Conservation (phyloP, 2,888 invertebrate species). For the Dermolepida albohirtum region DNA sequence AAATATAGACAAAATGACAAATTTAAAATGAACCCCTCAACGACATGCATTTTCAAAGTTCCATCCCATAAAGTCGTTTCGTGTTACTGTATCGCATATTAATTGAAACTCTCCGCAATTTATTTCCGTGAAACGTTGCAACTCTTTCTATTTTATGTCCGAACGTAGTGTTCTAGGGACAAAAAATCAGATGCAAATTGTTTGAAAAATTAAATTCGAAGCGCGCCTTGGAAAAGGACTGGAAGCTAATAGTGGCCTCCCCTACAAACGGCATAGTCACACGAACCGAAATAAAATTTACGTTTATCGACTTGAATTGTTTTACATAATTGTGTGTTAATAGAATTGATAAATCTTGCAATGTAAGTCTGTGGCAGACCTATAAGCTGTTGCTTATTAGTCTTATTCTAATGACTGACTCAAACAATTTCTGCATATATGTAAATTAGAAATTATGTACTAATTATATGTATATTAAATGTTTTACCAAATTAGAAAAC, state of each 20-base stretch:
- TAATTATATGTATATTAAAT: too few species aligned
- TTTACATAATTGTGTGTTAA: constrained; percentile 58
- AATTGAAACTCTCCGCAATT: constrained; percentile 8
- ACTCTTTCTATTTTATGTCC: constrained; percentile 8
- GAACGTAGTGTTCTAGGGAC: constrained; percentile 2
- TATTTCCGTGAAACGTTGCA: constrained; percentile 6
- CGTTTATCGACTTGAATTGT: constrained; percentile 57
- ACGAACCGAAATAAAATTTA: constrained; percentile 51
- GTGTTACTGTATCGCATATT: constrained; percentile 3
- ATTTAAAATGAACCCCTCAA: too few species aligned
- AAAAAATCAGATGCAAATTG: constrained; percentile 41
- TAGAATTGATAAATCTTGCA: constrained; percentile 56
- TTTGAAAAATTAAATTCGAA: constrained; percentile 38
- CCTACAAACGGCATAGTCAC: constrained; percentile 28
- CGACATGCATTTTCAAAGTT: too few species aligned
- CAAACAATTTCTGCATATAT: too few species aligned
- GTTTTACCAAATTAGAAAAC: too few species aligned
- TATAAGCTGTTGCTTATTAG: neutral
- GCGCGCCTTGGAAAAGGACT: constrained; percentile 4
- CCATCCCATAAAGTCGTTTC: too few species aligned
- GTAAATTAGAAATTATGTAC: too few species aligned
- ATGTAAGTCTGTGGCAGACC: constrained; percentile 33
- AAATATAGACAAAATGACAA: too few species aligned
- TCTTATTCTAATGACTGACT: too few species aligned
- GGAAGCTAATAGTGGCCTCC: constrained; percentile 8